Evolutionary conservation across 1,140 invertebrate species (phyloP).

Genomic region (Polypedilum pembai): DNA sequence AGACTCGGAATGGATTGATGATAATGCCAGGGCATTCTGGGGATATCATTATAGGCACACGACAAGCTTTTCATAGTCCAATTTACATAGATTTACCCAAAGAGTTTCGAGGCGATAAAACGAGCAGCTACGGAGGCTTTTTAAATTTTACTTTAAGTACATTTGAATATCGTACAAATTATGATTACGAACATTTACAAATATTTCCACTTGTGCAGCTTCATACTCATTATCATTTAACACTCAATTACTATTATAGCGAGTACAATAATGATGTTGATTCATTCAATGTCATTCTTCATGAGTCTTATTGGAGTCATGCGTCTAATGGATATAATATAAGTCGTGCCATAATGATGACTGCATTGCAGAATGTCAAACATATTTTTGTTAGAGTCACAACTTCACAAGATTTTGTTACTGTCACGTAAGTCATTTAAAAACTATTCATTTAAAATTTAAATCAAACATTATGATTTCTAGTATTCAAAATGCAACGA

Average conservation of each 20-base stretch:
- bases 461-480: slow-evolving; percentile 23
- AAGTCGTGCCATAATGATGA: slow-evolving; percentile 72
- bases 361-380: slow-evolving; percentile 78
- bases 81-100: slow-evolving; percentile 80
- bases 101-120: slow-evolving; percentile 78
- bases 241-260: slow-evolving; percentile 72
- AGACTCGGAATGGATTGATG: slow-evolving; percentile 45
- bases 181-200: slow-evolving; percentile 46
- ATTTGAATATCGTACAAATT: slow-evolving; percentile 53
- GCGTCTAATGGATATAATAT: slow-evolving; percentile 44
- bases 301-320: slow-evolving; percentile 53
- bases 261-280: slow-evolving; percentile 45
- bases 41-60: slow-evolving; percentile 59
- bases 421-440: slow-evolving; percentile 51
- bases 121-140: slow-evolving; percentile 86
- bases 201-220: slow-evolving; percentile 75
- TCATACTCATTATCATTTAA: slow-evolving; percentile 67
- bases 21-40: slow-evolving; percentile 44
- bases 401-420: slow-evolving; percentile 56
- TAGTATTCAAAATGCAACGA: slow-evolving; percentile 65
- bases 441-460: slow-evolving; percentile 31
- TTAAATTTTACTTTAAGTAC: slow-evolving; percentile 70
- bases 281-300: slow-evolving; percentile 43
- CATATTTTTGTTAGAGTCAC: slow-evolving; percentile 70
- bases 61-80: slow-evolving; percentile 60